These are phyloP conservation scores for Xylota sylvarum DNA, from an alignment of 2,888 invertebrate species.

Conservation along the genomic window DNA sequence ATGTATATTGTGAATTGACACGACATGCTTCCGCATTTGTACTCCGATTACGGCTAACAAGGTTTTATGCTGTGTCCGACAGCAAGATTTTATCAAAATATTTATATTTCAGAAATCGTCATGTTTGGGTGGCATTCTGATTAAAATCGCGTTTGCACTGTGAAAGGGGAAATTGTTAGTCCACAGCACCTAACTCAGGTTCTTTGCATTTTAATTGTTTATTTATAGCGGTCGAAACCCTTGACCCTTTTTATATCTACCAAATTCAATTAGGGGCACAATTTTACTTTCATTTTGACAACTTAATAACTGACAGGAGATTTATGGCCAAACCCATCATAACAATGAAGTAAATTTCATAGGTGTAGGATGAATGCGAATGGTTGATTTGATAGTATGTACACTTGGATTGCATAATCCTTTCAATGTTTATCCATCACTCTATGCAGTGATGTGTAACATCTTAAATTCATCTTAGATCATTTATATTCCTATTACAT, in stretches of 20 bases:
- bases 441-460: too few species aligned
- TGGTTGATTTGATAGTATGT: not conserved
- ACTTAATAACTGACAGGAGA: not conserved
- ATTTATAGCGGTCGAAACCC: not conserved
- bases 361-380: not conserved
- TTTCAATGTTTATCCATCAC: not conserved
- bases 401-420: not conserved
- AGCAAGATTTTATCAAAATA: conserved; percentile 19
- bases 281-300: not conserved
- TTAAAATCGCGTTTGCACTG: not conserved
- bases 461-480: too few species aligned
- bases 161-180: not conserved
- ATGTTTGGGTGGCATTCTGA: not conserved
- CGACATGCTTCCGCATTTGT: conserved; percentile 27
- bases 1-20: conserved; percentile 31
- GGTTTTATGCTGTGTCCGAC: conserved; percentile 2
- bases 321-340: not conserved
- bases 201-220: not conserved
- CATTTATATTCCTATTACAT: not conserved
- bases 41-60: conserved; percentile 8
- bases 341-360: not conserved
- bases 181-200: not conserved
- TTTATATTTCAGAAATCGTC: conserved; percentile 2
- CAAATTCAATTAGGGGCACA: conserved; percentile 21
- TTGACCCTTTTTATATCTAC: conserved; percentile 15